Percentiles rank a stretch among this genome's conserved stretches.
phyloP scores from a whole-genome alignment of 92 coral and sea anemone species.

The Pocillopora meandrina region DNA sequence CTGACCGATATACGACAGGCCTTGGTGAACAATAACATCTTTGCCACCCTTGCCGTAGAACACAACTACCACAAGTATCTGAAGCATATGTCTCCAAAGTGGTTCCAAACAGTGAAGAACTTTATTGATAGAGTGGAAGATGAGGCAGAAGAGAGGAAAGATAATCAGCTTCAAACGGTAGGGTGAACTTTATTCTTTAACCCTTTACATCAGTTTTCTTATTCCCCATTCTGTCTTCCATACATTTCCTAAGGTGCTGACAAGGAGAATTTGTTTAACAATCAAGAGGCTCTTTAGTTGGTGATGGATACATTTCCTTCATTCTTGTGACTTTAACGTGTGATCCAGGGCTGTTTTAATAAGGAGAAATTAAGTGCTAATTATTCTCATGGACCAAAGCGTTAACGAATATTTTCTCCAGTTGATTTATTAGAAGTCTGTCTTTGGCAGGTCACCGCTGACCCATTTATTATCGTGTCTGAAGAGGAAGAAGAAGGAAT shows the following conservation, averaged over 20 bases:
- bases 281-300: no score
- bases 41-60: constrained; percentile 87
- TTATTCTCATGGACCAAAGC: no score
- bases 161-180: constrained; percentile 2
- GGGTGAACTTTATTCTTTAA: neutral
- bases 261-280: no score
- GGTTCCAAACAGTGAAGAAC: constrained; percentile 80
- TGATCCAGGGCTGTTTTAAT: no score
- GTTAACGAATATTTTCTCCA: no score
- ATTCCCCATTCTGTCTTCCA: no score
- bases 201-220: neutral
- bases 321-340: no score
- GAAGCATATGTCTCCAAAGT: constrained; percentile 82
- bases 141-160: constrained; percentile 18
- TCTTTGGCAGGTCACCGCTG: constrained; percentile 74
- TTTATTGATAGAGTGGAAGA: constrained; percentile 65
- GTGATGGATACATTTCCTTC: no score
- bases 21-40: constrained; percentile 93
- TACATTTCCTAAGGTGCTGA: no score
- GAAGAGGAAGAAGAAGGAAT: constrained; percentile 76
- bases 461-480: constrained; percentile 78
- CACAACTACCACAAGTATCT: constrained; percentile 75
- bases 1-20: constrained; percentile 95
- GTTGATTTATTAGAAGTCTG: no score
- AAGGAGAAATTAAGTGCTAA: no score